A percentile compares a stretch with the other conserved stretches of the same genome.
Conservation (phyloP, 2,888 invertebrate species). For the Prenolepis imparis region DNA sequence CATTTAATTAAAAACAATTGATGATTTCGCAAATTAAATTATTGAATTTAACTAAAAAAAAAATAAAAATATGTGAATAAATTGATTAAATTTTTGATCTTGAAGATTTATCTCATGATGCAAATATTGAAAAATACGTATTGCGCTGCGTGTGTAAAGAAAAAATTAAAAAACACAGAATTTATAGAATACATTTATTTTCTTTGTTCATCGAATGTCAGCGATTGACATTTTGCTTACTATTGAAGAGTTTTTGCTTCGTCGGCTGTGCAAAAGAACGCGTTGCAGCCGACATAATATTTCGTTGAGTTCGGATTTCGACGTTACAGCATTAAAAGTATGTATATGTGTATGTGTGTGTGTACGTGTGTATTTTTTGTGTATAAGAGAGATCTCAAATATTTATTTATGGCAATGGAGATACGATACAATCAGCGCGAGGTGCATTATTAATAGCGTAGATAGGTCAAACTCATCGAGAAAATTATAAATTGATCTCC, state of each 20-base stretch:
- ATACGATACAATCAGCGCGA: conserved; percentile 4
- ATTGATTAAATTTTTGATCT: neutral
- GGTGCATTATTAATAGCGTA: neutral
- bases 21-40: neutral
- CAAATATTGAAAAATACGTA: neutral
- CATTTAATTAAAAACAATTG: neutral
- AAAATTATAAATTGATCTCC: neutral
- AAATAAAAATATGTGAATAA: neutral
- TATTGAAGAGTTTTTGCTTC: conserved; percentile 22
- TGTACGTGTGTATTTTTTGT: neutral
- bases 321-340: conserved; percentile 8
- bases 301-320: conserved; percentile 17
- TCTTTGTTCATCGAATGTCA: conserved; percentile 39
- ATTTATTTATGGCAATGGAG: conserved; percentile 3
- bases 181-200: conserved; percentile 47
- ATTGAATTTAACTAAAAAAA: neutral
- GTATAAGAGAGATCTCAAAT: neutral
- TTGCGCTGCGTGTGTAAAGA: neutral
- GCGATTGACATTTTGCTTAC: conserved; percentile 50
- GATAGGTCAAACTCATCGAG: conserved; percentile 4
- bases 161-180: conserved; percentile 4
- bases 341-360: neutral
- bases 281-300: conserved; percentile 26
- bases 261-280: neutral
- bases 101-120: neutral